Evolutionary conservation across 2,888 invertebrate genomes (phyloP), one percentile per base, ranked within the genome.

Genomic region (Agriopis aurantiaria): DNA sequence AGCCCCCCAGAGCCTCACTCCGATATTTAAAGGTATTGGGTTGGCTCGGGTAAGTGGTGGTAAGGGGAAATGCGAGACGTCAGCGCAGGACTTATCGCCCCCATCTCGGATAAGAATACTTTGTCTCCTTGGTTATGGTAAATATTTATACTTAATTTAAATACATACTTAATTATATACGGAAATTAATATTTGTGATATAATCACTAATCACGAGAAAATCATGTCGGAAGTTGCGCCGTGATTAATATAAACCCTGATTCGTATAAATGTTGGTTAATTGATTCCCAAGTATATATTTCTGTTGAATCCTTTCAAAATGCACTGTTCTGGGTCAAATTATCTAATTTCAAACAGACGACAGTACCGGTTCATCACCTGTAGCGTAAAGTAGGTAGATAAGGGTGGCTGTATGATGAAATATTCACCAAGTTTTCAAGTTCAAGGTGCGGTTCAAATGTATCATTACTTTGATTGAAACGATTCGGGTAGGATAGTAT

Each of bases 331-430:
- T 17, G 45, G 45, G 41, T 41, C 11, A 45, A 12, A 12, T n/a
- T 9, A 58, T 58, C 56, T 57, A 14, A 23, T 23, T 58, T 12
- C 9, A 33, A 17, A 45, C 5, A 33, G 23, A 33, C 6, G 11
- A 45, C 8, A 40, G 11, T 17, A 45, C 10, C 9, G 6, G 17
- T 8, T 48, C 17, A 14, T 43, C 8, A 51, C 43, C 9, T 10
- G 23, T 56, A n/a, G 8, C 43, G 2, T 43, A 43, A 9, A 9
- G 51, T 52, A 65, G 33, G 14, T 41, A 43, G 60, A 61, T 61
- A 67, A 60, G 59, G 53, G 60, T 40, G 11, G 53, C 48, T 14
- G 58, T 23, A 56, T 67, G 66, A 68, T 53, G 63, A 59, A 63
- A 63, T 62, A 62, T 51, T 52, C n/a, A 41, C 14, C 40, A 17